phyloP scores from a whole-genome alignment of 2,888 invertebrate species.

The Masnerella sp. region DNA sequence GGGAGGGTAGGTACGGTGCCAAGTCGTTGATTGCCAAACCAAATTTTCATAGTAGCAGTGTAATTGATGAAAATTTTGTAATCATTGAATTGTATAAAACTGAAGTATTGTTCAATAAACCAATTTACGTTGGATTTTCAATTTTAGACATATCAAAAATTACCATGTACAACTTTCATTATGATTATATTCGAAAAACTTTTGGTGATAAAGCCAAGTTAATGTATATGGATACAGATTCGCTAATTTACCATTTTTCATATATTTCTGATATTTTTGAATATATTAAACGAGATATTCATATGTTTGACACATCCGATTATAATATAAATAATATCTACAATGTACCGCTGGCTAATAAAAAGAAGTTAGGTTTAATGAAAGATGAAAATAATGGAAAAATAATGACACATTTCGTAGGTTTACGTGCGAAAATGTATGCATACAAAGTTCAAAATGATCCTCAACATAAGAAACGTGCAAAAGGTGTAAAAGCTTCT shows the following conservation, averaged over 20 bases:
- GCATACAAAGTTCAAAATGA: slow-evolving; percentile 47
- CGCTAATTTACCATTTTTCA: too few species aligned
- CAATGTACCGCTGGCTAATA: slow-evolving; percentile 59
- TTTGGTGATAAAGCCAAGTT: slow-evolving; percentile 56
- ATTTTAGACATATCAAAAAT: slow-evolving; percentile 34
- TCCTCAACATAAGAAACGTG: slow-evolving; percentile 54
- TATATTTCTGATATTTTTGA: too few species aligned
- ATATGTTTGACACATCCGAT: slow-evolving; percentile 68
- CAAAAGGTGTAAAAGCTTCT: slow-evolving; percentile 59
- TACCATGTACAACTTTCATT: slow-evolving; percentile 47
- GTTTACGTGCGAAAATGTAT: slow-evolving; percentile 55
- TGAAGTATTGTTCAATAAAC: too few species aligned
- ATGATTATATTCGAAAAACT: slow-evolving; percentile 20
- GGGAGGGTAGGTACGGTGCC: too few species aligned
- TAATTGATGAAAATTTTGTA: too few species aligned
- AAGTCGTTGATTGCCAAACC: too few species aligned
- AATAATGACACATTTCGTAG: slow-evolving; percentile 67
- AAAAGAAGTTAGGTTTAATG: slow-evolving; percentile 64
- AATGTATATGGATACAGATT: slow-evolving; percentile 68
- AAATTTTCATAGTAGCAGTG: too few species aligned
- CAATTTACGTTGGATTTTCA: slow-evolving; percentile 22
- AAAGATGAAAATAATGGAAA: slow-evolving; percentile 68
- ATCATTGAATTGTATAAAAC: too few species aligned
- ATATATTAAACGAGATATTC: too few species aligned
- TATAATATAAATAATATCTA: slow-evolving; percentile 64